Percentiles rank a stretch among this genome's conserved stretches.
These are phyloP conservation scores for Pristionchus fissidentatus DNA, from an alignment of 2,888 invertebrate species.

Conservation along the genomic window DNA sequence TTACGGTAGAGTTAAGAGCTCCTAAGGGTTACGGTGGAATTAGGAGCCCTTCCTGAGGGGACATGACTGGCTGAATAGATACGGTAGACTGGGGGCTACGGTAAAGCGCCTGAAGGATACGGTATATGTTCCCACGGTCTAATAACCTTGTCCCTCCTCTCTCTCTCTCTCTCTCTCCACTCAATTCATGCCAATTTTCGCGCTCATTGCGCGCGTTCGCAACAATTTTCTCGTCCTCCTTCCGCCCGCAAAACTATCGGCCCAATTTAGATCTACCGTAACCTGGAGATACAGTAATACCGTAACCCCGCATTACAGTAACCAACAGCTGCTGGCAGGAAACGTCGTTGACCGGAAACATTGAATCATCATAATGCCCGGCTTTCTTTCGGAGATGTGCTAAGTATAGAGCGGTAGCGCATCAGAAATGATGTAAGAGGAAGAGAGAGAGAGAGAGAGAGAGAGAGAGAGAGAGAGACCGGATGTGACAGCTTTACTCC, in stretches of 20 bases:
- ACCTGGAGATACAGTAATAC: not conserved
- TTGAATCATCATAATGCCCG: constrained; percentile 14
- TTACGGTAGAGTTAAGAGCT: not conserved
- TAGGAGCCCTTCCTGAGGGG: too few relatives aligned
- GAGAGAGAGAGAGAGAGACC: constrained; percentile 15
- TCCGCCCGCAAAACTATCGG: too few relatives aligned
- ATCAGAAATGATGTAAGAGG: not conserved
- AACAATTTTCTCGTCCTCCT: too few relatives aligned
- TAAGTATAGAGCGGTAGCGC: constrained; percentile 33
- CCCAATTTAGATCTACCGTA: too few relatives aligned
- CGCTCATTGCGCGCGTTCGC: constrained; percentile 8
- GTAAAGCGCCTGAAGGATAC: not conserved
- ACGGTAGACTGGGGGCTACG: not conserved
- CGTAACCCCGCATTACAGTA: not conserved
- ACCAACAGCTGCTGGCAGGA: constrained; percentile 7
- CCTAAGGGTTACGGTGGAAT: not conserved
- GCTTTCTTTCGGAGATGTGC: constrained; percentile 3
- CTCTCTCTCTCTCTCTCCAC: too few relatives aligned
- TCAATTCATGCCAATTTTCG: constrained; percentile 16
- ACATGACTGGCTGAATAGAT: too few relatives aligned
- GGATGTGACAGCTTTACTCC: not conserved
- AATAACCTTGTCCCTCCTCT: too few relatives aligned
- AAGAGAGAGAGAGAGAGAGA: not conserved
- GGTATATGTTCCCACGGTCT: not conserved
- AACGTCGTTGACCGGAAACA: too few relatives aligned